Percentiles rank a stretch among this genome's conserved stretches.
phyloP scores from a whole-genome alignment of 2,113 vertebrate species.

The Acrocephalus kingi region DNA sequence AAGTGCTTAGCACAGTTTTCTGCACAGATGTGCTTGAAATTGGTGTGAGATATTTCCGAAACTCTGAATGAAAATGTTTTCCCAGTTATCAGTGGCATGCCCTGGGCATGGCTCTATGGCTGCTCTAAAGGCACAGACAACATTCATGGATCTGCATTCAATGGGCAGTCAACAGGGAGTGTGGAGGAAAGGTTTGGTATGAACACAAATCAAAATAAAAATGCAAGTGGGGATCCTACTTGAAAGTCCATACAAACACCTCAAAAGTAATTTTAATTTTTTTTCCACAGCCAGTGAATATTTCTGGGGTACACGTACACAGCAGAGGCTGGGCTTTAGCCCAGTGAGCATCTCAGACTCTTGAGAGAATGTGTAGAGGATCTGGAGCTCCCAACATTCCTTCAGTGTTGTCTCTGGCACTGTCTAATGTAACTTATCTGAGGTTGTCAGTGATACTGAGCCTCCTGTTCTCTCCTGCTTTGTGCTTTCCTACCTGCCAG shows the following conservation, averaged over 20 bases:
- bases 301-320: background rate
- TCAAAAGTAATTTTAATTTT: background rate
- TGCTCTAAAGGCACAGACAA: background rate
- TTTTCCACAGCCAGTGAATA: background rate
- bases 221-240: background rate
- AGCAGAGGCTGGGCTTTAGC: background rate
- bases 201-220: background rate
- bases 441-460: background rate
- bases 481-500: background rate
- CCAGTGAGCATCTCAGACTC: background rate
- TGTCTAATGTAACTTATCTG: background rate
- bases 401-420: background rate
- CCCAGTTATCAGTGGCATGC: fast-evolving
- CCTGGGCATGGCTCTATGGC: background rate
- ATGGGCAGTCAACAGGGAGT: background rate
- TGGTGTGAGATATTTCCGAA: background rate
- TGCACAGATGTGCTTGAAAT: background rate
- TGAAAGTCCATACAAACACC: background rate
- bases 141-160: fast-evolving
- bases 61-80: background rate
- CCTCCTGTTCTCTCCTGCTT: background rate
- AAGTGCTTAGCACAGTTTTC: background rate
- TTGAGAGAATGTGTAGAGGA: background rate
- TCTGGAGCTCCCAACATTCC: background rate
- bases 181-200: background rate